phyloP scores from a whole-genome alignment of 2,888 invertebrate species.

The Malacosoma neustria region DNA sequence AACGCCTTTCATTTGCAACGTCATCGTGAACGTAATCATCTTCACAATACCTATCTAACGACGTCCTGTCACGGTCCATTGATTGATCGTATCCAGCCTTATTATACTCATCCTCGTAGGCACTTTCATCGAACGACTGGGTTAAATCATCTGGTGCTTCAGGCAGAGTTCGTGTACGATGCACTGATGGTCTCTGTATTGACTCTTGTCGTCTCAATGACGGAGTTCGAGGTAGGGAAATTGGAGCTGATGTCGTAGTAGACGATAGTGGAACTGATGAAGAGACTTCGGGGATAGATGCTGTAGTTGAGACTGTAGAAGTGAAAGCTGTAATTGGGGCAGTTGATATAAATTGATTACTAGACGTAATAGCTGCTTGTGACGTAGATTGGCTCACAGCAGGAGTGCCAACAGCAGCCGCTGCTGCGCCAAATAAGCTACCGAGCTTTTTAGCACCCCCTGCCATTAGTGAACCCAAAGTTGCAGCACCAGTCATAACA shows the following conservation, averaged over 20 bases:
- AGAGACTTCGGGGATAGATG: constrained; percentile 58
- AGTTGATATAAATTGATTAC: constrained; percentile 34
- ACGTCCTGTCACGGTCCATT: constrained; percentile 52
- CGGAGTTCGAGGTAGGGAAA: constrained; percentile 54
- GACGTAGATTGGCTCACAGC: constrained; percentile 32
- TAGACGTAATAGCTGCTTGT: constrained; percentile 24
- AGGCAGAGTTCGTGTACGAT: constrained; percentile 60
- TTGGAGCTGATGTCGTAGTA: constrained; percentile 45
- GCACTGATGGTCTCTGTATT: constrained; percentile 66
- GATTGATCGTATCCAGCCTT: constrained; percentile 69
- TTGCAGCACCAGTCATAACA: constrained; percentile 61
- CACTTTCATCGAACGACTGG: constrained; percentile 65
- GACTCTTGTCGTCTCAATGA: constrained; percentile 65
- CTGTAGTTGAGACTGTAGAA: constrained; percentile 42
- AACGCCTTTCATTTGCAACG: constrained; percentile 45
- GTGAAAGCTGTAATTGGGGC: constrained; percentile 47
- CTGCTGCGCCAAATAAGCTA: constrained; percentile 65
- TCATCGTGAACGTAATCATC: constrained; percentile 54
- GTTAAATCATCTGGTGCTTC: constrained; percentile 62
- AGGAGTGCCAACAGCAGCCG: constrained; percentile 57
- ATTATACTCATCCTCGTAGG: constrained; percentile 70
- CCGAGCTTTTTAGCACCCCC: constrained; percentile 68
- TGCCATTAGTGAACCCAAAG: constrained; percentile 64
- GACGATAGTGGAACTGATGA: constrained; percentile 47
- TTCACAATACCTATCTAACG: constrained; percentile 62